A percentile compares a stretch with the other conserved stretches of the same genome.
phyloP scores from a whole-genome alignment of 2,888 invertebrate species.

The Euplagia quadripunctaria region DNA sequence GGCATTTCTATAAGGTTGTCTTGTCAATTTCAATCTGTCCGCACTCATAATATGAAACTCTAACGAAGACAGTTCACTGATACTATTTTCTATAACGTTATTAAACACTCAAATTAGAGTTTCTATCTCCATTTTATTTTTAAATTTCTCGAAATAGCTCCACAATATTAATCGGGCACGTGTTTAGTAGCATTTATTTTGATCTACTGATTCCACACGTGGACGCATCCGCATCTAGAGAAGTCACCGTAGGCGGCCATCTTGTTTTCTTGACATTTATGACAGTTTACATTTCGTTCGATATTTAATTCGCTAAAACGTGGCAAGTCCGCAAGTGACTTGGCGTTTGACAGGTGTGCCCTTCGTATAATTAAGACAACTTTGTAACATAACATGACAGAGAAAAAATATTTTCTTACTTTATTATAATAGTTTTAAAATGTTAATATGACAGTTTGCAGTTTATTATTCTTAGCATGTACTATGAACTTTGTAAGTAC shows the following conservation, averaged over 20 bases:
- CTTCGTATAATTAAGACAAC: slow-evolving; percentile 38
- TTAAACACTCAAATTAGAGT: slow-evolving; percentile 21
- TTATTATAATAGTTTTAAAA: neutral
- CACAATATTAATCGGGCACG: slow-evolving; percentile 44
- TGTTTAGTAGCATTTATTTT: slow-evolving; percentile 47
- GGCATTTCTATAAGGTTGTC: too few relatives aligned
- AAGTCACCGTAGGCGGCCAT: slow-evolving; percentile 44
- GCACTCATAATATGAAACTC: neutral
- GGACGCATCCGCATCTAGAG: slow-evolving; percentile 32
- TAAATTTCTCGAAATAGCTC: slow-evolving; percentile 39
- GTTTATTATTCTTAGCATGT: neutral
- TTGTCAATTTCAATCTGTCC: neutral
- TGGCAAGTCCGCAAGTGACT: slow-evolving; percentile 31
- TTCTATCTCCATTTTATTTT: slow-evolving; percentile 32
- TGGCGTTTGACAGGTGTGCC: slow-evolving; percentile 34
- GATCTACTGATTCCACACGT: slow-evolving; percentile 33
- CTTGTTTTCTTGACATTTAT: slow-evolving; percentile 45
- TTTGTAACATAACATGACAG: slow-evolving; percentile 29
- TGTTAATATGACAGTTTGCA: neutral
- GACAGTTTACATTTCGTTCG: slow-evolving; percentile 40
- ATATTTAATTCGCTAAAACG: slow-evolving; percentile 41
- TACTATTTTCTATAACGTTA: slow-evolving; percentile 9
- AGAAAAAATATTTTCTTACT: neutral
- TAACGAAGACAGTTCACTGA: neutral
- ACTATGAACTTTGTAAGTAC: neutral